A percentile compares a stretch with the other conserved stretches of the same genome.
Evolutionary conservation across 2,797 vertebrate genomes (phyloP).

Genomic region (Enteromius argenteus): DNA sequence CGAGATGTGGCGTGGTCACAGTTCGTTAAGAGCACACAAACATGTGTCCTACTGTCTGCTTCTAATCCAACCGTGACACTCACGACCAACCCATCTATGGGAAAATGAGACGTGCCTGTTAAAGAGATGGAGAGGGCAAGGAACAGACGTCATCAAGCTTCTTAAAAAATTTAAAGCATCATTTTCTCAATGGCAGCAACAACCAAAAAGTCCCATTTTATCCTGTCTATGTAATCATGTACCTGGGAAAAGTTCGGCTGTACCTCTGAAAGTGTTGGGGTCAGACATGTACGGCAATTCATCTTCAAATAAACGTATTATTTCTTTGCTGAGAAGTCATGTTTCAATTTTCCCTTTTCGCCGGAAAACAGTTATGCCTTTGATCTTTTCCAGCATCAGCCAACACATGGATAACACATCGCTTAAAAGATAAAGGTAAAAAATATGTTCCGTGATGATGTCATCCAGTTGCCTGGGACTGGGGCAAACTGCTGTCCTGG

Average conservation of each 20-base stretch:
- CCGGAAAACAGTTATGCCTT: slow-evolving; percentile 79
- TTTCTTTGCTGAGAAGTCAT: slow-evolving; percentile 82
- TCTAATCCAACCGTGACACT: slow-evolving; percentile 64
- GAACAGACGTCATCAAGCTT: slow-evolving; percentile 3
- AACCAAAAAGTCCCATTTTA: neutral
- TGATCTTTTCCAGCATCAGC: slow-evolving; percentile 76
- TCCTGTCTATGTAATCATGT: slow-evolving; percentile 54
- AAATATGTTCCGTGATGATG: slow-evolving; percentile 83
- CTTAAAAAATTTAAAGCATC: neutral
- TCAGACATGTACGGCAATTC: slow-evolving; percentile 77
- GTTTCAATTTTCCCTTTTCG: slow-evolving; percentile 80
- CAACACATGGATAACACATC: slow-evolving; percentile 84
- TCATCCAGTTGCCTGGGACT: slow-evolving; percentile 77
- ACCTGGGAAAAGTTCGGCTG: slow-evolving; percentile 64
- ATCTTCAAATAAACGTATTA: slow-evolving; percentile 83
- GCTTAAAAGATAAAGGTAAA: slow-evolving; percentile 84
- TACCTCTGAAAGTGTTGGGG: slow-evolving; percentile 60
- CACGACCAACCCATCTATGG: slow-evolving; percentile 19
- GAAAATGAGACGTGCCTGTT: slow-evolving; percentile 8
- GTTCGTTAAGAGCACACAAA: slow-evolving; percentile 79
- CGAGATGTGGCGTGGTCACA: slow-evolving; percentile 77
- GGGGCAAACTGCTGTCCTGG: slow-evolving; percentile 73
- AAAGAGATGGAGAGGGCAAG: neutral
- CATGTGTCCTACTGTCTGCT: slow-evolving; percentile 80
- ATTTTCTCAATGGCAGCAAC: slow-evolving; percentile 3